Conservation (phyloP, 2,888 invertebrate species). For the Slavum lentiscoides region DNA sequence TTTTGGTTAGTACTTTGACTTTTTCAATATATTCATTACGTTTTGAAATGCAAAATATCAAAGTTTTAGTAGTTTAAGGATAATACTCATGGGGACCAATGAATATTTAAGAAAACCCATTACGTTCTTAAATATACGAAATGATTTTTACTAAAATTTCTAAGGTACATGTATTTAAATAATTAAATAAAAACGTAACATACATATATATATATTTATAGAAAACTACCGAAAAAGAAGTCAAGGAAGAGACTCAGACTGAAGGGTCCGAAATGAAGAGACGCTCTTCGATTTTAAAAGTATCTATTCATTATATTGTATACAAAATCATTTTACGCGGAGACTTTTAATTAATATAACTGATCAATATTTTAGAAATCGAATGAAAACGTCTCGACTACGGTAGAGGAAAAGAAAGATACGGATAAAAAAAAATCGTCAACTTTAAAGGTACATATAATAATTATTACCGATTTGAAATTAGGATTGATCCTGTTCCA, state of each 20-base stretch:
- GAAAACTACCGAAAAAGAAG: constrained; percentile 19
- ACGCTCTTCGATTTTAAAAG: constrained; percentile 36
- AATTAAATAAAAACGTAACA: no score
- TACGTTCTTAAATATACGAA: no score
- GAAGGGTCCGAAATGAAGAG: constrained; percentile 21
- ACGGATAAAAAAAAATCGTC: constrained; percentile 51
- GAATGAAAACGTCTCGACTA: neutral
- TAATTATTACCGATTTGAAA: neutral
- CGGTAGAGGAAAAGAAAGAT: constrained; percentile 22
- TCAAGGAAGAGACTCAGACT: constrained; percentile 22
- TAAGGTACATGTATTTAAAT: no score
- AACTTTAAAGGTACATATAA: constrained; percentile 49
- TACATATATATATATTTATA: neutral
- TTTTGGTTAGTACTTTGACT: no score
- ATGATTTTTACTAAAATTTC: no score
- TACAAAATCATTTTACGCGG: no score
- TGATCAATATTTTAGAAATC: constrained; percentile 32
- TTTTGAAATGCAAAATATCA: no score
- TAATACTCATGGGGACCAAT: no score
- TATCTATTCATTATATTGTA: neutral
- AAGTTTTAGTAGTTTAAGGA: no score
- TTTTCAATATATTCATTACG: no score
- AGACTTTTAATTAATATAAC: neutral
- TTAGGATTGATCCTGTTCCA: no score
- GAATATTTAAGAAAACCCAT: no score